Evolutionary conservation across 2,113 vertebrate genomes (phyloP).

Genomic region (Tonatia bakeri): DNA sequence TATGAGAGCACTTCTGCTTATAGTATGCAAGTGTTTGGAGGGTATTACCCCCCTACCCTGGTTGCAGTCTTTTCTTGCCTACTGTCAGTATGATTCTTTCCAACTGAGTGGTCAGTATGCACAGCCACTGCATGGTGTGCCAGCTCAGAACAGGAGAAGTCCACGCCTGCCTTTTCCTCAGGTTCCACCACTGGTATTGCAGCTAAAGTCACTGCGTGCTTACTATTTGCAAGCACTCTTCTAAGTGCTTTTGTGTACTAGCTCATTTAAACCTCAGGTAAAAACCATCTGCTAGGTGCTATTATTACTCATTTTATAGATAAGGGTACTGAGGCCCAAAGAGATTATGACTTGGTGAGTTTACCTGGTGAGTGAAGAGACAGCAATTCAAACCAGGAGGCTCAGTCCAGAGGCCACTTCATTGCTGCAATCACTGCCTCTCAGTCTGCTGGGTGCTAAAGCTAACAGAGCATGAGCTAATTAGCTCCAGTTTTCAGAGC

Average conservation of each 20-base stretch:
- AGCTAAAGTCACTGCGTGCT: fast-evolving
- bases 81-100: background rate
- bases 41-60: background rate
- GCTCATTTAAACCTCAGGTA: background rate
- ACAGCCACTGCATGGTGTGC: too few species aligned
- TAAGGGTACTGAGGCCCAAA: background rate
- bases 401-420: background rate
- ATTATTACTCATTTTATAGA: background rate
- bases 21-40: background rate
- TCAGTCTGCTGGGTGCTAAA: background rate
- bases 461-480: background rate
- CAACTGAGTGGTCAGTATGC: background rate
- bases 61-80: background rate
- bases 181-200: background rate
- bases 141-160: too few species aligned
- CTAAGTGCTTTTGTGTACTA: background rate
- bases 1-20: background rate
- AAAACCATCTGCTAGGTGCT: too few species aligned
- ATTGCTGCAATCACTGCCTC: background rate
- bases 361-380: background rate
- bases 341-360: background rate
- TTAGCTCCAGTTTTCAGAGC: background rate
- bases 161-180: background rate
- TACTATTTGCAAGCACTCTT: background rate
- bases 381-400: background rate